A percentile compares a stretch with the other conserved stretches of the same genome.
Conservation (phyloP, 2,888 invertebrate species). For the Chouioia cunea region DNA sequence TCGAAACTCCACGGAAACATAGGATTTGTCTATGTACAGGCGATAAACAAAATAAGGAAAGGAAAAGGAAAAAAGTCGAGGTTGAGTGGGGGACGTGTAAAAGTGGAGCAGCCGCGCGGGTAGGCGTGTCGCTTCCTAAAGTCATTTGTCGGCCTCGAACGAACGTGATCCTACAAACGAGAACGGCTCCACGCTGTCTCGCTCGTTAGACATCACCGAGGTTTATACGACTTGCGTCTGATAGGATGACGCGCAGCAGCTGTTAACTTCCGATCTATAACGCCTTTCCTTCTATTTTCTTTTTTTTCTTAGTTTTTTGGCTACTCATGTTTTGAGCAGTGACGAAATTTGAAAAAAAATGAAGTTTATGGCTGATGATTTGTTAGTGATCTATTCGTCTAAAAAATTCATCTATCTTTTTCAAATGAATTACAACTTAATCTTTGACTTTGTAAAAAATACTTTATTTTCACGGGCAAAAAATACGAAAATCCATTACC, state of each 20-base stretch:
- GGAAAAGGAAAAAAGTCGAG: neutral
- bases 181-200: conserved; percentile 1
- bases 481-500: no score
- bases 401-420: no score
- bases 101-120: conserved; percentile 31
- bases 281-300: no score
- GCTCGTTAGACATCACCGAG: neutral
- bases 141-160: conserved; percentile 59
- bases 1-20: neutral
- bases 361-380: no score
- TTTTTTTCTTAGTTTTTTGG: no score
- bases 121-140: conserved; percentile 66
- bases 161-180: conserved; percentile 64
- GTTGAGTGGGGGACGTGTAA: neutral
- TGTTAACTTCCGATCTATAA: neutral
- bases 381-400: no score
- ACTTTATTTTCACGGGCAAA: no score
- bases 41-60: neutral
- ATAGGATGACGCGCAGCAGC: neutral
- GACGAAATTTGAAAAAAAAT: no score
- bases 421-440: no score
- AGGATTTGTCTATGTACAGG: neutral
- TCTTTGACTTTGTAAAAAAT: no score
- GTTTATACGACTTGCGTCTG: neutral
- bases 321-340: no score